These are phyloP conservation scores for Cephus pygmeus DNA, from an alignment of 2,888 invertebrate species.

Conservation along the genomic window DNA sequence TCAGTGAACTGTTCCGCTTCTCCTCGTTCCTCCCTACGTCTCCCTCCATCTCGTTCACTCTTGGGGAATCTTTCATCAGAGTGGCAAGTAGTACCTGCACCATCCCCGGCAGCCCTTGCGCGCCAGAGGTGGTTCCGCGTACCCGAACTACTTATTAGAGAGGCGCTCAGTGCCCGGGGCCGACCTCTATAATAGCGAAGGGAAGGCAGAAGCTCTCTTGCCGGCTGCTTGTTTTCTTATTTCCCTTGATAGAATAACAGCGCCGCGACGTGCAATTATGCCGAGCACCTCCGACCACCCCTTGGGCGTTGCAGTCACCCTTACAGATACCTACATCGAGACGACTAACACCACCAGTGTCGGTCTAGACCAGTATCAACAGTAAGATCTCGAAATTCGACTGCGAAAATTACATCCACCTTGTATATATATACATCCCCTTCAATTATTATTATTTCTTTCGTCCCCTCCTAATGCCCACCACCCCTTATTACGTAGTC, in stretches of 20 bases:
- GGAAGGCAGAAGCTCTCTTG: background rate
- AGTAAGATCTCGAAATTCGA: background rate
- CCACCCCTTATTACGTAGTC: background rate
- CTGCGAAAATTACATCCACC: too few species aligned
- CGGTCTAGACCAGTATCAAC: background rate
- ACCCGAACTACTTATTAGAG: background rate
- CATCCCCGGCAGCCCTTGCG: background rate
- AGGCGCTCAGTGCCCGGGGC: background rate
- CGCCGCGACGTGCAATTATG: slow-evolving; percentile 10
- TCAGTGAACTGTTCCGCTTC: background rate
- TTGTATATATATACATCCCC: background rate
- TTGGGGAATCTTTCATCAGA: background rate
- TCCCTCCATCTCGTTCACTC: background rate
- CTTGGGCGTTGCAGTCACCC: background rate
- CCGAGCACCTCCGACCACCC: slow-evolving; percentile 1
- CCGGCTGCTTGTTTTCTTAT: slow-evolving; percentile 10
- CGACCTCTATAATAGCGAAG: background rate
- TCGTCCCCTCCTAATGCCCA: background rate
- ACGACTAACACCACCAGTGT: background rate
- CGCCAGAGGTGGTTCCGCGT: background rate
- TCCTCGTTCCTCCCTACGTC: background rate
- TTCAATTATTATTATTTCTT: background rate
- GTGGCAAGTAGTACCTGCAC: background rate
- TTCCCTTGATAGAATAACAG: slow-evolving; percentile 11
- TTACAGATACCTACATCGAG: background rate